Conservation (phyloP, 2,797 vertebrate genomes). For the Linurgus olivaceus region DNA sequence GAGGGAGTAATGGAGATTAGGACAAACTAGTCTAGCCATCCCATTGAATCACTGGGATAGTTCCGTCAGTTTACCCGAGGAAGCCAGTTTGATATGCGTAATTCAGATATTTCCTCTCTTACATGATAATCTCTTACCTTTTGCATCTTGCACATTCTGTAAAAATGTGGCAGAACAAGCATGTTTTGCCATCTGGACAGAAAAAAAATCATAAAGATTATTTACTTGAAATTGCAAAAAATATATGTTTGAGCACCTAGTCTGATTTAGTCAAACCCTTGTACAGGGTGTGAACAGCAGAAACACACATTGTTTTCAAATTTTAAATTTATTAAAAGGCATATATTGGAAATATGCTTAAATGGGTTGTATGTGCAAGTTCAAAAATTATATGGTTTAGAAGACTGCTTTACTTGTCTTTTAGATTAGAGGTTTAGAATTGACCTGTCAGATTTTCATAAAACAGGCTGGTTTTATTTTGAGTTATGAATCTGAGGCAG, state of each 20-base stretch:
- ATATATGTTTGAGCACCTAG: not conserved
- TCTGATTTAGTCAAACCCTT: not conserved
- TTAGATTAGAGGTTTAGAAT: not conserved
- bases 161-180: not conserved
- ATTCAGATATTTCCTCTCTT: not conserved
- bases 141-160: not conserved
- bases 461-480: not conserved
- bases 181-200: not conserved
- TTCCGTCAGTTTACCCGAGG: fast-evolving
- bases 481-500: not conserved
- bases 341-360: not conserved
- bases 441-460: not conserved
- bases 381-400: not conserved
- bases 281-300: not conserved
- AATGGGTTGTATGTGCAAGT: not conserved
- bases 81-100: not conserved
- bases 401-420: not conserved
- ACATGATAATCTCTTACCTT: not conserved
- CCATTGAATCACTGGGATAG: not conserved
- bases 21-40: not conserved
- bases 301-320: not conserved
- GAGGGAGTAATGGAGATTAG: not conserved
- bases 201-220: not conserved
- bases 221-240: not conserved
- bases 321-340: not conserved